A percentile compares a stretch with the other conserved stretches of the same genome.
phyloP scores from a whole-genome alignment of 2,797 vertebrate genomes.

The Sebastes iracundus region DNA sequence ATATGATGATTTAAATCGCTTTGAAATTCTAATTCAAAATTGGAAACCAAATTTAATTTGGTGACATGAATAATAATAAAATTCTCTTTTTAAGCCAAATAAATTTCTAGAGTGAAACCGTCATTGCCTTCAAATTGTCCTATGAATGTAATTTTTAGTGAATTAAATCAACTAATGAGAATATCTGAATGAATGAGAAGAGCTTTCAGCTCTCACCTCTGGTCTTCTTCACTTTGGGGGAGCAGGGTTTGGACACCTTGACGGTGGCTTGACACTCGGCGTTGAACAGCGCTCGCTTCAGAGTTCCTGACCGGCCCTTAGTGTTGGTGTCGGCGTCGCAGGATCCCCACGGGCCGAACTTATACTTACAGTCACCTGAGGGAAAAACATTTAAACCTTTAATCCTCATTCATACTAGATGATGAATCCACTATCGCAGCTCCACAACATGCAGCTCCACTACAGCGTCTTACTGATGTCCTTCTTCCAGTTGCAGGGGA shows the following conservation, averaged over 20 bases:
- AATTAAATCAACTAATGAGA: no score
- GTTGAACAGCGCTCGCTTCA: constrained; percentile 92
- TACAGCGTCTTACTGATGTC: constrained; percentile 87
- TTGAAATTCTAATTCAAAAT: no score
- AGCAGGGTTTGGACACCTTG: constrained; percentile 91
- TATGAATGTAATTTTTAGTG: no score
- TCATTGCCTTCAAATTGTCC: no score
- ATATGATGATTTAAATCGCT: no score
- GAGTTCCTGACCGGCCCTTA: constrained; percentile 87
- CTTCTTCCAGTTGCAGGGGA: constrained; percentile 99
- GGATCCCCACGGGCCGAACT: constrained; percentile 90
- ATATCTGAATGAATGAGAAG: not conserved
- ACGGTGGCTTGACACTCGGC: constrained; percentile 90
- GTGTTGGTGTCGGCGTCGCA: constrained; percentile 86
- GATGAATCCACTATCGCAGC: no score
- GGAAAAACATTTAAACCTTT: not conserved
- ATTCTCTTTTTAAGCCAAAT: no score
- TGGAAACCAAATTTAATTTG: no score
- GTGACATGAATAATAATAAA: no score
- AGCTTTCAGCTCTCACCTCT: constrained; percentile 46
- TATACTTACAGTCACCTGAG: constrained; percentile 95
- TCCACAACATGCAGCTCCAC: no score
- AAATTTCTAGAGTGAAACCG: no score
- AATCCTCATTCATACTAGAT: no score
- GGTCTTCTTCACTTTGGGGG: constrained; percentile 84